Evolutionary conservation across 2,888 invertebrate species (phyloP).

Genomic region (Orthonychiurus folsomi): DNA sequence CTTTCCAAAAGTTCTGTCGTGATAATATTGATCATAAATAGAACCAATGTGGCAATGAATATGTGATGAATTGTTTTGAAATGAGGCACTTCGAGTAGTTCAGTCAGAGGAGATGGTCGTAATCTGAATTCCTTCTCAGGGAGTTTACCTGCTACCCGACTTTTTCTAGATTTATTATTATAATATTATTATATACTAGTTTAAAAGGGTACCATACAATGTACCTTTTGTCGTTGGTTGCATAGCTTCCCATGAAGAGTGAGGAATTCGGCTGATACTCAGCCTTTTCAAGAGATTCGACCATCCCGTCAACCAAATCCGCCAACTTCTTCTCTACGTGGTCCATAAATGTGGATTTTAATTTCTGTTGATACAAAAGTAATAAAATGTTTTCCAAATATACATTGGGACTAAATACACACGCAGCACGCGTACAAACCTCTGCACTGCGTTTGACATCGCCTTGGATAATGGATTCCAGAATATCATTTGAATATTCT

Average conservation of each 20-base stretch:
- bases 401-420: too few relatives aligned
- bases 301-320: slow-evolving; percentile 44
- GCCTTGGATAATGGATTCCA: too few relatives aligned
- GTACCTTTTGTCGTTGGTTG: slow-evolving; percentile 1
- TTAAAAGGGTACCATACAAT: too few relatives aligned
- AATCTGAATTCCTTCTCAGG: slow-evolving; percentile 59
- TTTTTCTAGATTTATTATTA: background rate
- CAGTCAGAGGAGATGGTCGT: slow-evolving; percentile 70
- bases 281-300: slow-evolving; percentile 44
- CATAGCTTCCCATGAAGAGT: too few relatives aligned
- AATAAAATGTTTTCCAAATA: too few relatives aligned
- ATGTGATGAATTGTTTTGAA: slow-evolving; percentile 77
- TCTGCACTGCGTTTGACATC: too few relatives aligned
- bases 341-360: slow-evolving; percentile 33
- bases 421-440: too few relatives aligned
- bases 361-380: too few relatives aligned
- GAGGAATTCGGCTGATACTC: slow-evolving; percentile 26
- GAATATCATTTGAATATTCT: too few relatives aligned
- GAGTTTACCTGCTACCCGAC: slow-evolving; percentile 41
- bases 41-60: slow-evolving; percentile 65
- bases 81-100: slow-evolving; percentile 65
- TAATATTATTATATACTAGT: too few relatives aligned
- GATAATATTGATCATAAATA: slow-evolving; percentile 62
- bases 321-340: slow-evolving; percentile 41
- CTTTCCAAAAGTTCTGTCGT: slow-evolving; percentile 63